Percentiles rank a stretch among this genome's conserved stretches.
Conservation (phyloP, 2,888 invertebrate species). For the Caenorhabditis sulstoni region DNA sequence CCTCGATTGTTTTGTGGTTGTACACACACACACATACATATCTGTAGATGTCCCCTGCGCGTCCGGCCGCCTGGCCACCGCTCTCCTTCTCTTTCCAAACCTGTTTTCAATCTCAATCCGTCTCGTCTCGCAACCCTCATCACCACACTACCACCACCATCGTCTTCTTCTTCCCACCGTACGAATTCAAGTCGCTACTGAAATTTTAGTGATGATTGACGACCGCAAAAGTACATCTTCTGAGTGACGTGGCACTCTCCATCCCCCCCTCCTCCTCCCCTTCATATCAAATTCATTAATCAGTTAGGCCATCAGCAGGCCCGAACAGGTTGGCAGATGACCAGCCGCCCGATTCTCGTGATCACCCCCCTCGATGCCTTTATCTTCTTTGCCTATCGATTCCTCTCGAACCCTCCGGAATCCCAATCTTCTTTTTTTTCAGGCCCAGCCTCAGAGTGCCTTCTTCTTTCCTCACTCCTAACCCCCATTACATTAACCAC, state of each 20-base stretch:
- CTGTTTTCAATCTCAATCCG: conserved; percentile 50
- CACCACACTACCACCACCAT: conserved; percentile 2
- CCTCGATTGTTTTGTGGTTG: conserved; percentile 44
- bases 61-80: conserved; percentile 16
- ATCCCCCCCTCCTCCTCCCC: neutral
- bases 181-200: conserved; percentile 2
- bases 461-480: too few relatives aligned
- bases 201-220: too few relatives aligned
- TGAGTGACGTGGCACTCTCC: conserved; percentile 14
- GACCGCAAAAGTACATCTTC: too few relatives aligned
- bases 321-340: conserved; percentile 26
- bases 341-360: conserved; percentile 13
- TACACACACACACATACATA: conserved; percentile 24
- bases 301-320: conserved; percentile 15
- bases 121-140: conserved; percentile 25
- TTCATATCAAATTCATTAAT: conserved; percentile 12
- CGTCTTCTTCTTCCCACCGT: conserved; percentile 11
- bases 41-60: conserved; percentile 11
- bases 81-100: conserved; percentile 22
- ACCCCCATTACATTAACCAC: conserved; percentile 2
- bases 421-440: neutral
- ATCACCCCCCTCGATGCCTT: conserved; percentile 19
- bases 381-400: conserved; percentile 10
- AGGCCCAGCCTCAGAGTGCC: conserved; percentile 25
- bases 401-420: neutral